Evolutionary conservation across 1,140 invertebrate genomes (phyloP).

Genomic region (Zaprionus tsacasi): DNA sequence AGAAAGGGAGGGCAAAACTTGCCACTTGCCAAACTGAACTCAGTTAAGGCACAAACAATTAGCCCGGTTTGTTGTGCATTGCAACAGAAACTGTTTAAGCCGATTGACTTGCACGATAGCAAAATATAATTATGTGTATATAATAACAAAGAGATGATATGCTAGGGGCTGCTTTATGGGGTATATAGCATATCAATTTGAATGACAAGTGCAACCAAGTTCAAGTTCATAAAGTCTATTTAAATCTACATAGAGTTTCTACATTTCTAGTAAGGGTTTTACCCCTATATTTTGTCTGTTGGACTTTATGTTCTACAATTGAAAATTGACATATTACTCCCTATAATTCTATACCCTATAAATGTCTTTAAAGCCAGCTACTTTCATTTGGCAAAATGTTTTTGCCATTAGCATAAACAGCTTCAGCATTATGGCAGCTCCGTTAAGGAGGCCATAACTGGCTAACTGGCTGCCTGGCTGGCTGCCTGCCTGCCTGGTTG

Average conservation of each 20-base stretch:
- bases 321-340: not conserved
- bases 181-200: no score
- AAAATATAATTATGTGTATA: not conserved
- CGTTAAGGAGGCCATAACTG: slow-evolving; percentile 17
- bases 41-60: not conserved
- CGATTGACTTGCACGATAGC: not conserved
- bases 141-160: not conserved
- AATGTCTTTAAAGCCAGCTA: not conserved
- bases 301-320: not conserved
- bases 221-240: no score
- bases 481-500: not conserved
- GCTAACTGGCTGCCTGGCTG: not conserved
- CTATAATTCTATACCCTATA: not conserved
- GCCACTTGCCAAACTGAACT: not conserved
- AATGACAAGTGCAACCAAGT: no score
- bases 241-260: no score
- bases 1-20: not conserved
- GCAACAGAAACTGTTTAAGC: not conserved
- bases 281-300: no score
- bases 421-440: slow-evolving; percentile 13
- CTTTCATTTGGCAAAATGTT: slow-evolving; percentile 13
- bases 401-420: slow-evolving; percentile 27
- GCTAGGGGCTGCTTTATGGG: no score
- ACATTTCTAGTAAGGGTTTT: no score
- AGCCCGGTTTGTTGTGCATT: not conserved